Conservation (phyloP, 1,140 invertebrate species). For the Sinella curviseta region DNA sequence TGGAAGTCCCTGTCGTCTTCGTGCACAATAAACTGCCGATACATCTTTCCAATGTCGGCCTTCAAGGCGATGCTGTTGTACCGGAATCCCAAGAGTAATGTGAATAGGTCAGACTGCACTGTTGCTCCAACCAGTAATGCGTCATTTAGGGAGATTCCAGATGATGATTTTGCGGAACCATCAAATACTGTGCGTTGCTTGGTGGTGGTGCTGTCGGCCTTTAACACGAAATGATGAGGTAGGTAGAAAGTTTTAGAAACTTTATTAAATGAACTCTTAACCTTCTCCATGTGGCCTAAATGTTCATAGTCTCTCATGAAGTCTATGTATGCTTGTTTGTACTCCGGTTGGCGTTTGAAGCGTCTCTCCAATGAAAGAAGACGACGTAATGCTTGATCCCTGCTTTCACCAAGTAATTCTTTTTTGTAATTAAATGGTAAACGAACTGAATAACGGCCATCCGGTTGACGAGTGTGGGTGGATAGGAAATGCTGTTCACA, state of each 20-base stretch:
- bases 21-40: constrained; percentile 41
- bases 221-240: constrained; percentile 50
- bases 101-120: constrained; percentile 54
- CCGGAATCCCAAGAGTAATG: constrained; percentile 55
- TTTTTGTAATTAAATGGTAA: constrained; percentile 45
- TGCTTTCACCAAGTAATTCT: constrained; percentile 38
- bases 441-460: constrained; percentile 43
- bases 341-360: not conserved
- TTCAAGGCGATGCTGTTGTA: constrained; percentile 51
- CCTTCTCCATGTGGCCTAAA: constrained; percentile 31
- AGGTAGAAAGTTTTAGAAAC: constrained; percentile 39
- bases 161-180: constrained; percentile 30
- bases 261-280: not conserved
- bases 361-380: not conserved
- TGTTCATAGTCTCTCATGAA: not conserved
- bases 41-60: constrained; percentile 56
- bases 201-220: constrained; percentile 43
- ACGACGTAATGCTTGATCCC: not conserved
- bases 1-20: constrained; percentile 31
- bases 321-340: not conserved
- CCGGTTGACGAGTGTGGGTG: constrained; percentile 28
- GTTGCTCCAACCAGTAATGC: constrained; percentile 51
- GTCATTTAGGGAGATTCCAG: constrained; percentile 50
- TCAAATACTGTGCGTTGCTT: constrained; percentile 50
- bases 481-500: constrained; percentile 46